A percentile compares a stretch with the other conserved stretches of the same genome.
These are phyloP conservation scores for Protaetia brevitarsis DNA, from an alignment of 1,140 invertebrate genomes.

Conservation along the genomic window DNA sequence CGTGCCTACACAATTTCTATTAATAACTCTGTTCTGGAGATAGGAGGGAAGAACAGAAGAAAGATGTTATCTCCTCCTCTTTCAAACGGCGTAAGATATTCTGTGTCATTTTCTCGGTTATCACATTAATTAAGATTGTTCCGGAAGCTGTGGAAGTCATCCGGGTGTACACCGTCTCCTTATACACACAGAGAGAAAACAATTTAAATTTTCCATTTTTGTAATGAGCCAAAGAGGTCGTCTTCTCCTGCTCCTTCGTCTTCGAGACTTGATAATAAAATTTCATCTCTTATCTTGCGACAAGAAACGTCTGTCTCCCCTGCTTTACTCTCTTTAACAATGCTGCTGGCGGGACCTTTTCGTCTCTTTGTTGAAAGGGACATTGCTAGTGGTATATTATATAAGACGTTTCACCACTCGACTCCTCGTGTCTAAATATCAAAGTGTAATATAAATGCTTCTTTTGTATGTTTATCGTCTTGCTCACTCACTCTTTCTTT, in stretches of 20 bases:
- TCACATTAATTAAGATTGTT: slow-evolving; percentile 12
- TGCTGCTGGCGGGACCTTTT: neutral
- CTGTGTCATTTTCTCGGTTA: slow-evolving; percentile 16
- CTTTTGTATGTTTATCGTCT: slow-evolving; percentile 5
- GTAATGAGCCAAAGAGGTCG: slow-evolving; percentile 1
- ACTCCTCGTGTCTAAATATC: neutral
- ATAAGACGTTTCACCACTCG: neutral
- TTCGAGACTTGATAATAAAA: slow-evolving; percentile 8
- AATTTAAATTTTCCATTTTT: slow-evolving; percentile 14
- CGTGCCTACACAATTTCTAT: no score
- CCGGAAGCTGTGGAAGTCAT: neutral
- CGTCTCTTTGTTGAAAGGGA: neutral
- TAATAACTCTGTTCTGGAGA: no score
- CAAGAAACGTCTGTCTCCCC: neutral
- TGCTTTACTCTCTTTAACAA: neutral
- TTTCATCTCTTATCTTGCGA: slow-evolving; percentile 14
- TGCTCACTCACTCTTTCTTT: neutral
- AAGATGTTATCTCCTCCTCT: neutral
- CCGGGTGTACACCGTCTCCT: neutral
- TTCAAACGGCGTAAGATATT: neutral
- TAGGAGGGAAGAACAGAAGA: no score
- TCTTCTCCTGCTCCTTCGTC: no score
- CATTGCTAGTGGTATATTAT: neutral
- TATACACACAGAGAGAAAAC: neutral
- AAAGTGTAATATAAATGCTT: slow-evolving; percentile 2